Evolutionary conservation across 1,140 invertebrate species (phyloP).

Genomic region (Cotesia glomerata): DNA sequence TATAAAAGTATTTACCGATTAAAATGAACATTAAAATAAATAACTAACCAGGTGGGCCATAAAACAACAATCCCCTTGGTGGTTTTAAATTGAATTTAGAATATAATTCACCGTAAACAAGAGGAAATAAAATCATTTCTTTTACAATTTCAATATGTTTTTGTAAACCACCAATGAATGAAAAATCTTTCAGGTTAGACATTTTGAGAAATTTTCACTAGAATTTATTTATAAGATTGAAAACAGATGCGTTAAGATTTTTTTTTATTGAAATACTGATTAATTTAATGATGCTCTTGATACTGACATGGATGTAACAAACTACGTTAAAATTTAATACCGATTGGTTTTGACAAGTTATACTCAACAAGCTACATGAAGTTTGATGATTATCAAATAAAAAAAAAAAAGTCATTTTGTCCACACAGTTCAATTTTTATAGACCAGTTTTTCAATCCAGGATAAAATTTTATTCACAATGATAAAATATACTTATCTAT

Average conservation of each 20-base stretch:
- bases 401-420: no score
- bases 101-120: constrained; percentile 76
- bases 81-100: constrained; percentile 72
- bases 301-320: no score
- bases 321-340: no score
- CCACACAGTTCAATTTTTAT: no score
- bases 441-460: no score
- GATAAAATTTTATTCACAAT: no score
- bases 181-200: constrained; percentile 56
- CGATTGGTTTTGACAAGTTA: no score
- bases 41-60: constrained; percentile 76
- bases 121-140: constrained; percentile 76
- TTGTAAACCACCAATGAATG: constrained; percentile 72
- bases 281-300: no score
- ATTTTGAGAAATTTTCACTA: constrained; percentile 29
- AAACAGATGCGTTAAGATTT: neutral
- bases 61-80: constrained; percentile 76
- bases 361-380: no score
- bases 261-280: no score
- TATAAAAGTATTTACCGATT: neutral
- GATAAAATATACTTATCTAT: no score
- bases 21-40: neutral
- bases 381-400: no score
- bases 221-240: neutral
- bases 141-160: constrained; percentile 74